These are phyloP conservation scores for Trematomus loennbergii DNA, from an alignment of 2,113 vertebrate genomes.

Conservation along the genomic window DNA sequence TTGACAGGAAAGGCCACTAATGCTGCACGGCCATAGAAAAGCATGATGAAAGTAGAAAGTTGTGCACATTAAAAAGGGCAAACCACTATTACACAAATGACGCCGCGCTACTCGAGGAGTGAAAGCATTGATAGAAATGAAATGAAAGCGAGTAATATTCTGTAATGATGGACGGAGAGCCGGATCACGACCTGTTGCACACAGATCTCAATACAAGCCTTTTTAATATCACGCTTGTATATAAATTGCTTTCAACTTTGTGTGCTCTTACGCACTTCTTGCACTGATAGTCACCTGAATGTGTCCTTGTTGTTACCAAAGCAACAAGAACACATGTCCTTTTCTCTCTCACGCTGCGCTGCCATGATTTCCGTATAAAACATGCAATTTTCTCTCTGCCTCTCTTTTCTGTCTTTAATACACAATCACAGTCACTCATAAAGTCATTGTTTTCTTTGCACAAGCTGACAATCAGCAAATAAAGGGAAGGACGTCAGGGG, in stretches of 20 bases:
- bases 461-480: constrained; percentile 69
- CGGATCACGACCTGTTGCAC: constrained; percentile 21
- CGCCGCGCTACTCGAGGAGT: constrained; percentile 19
- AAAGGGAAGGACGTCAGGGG: too few species aligned
- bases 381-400: constrained; percentile 28
- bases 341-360: constrained; percentile 64
- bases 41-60: constrained; percentile 35
- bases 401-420: constrained; percentile 21
- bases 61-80: constrained; percentile 36
- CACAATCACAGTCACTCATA: constrained; percentile 66
- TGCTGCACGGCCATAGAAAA: constrained; percentile 26
- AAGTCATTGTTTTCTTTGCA: constrained; percentile 66
- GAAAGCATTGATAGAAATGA: constrained; percentile 24
- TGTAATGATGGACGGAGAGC: background rate
- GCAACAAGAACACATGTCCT: constrained; percentile 72
- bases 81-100: constrained; percentile 14
- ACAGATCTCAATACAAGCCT: background rate
- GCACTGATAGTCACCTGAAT: constrained; percentile 51
- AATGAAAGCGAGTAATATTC: background rate
- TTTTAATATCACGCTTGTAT: background rate
- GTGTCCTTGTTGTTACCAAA: constrained; percentile 76
- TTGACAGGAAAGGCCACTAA: constrained; percentile 59
- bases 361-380: constrained; percentile 58
- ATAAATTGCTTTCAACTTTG: too few species aligned
- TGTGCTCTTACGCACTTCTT: background rate